phyloP scores from a whole-genome alignment of 2,797 vertebrate genomes.

The Eleutherodactylus coqui region DNA sequence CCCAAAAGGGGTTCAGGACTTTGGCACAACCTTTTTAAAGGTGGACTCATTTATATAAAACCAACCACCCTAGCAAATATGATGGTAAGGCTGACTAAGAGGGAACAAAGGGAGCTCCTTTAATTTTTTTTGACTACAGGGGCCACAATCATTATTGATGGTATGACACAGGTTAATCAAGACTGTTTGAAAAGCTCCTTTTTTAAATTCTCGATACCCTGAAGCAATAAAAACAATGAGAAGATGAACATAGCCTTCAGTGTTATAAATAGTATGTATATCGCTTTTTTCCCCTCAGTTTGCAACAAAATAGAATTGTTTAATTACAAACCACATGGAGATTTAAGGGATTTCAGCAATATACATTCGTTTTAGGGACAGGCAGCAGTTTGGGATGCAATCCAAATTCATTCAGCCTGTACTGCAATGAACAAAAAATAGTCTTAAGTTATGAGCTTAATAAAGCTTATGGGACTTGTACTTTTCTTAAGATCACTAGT shows the following conservation, averaged over 20 bases:
- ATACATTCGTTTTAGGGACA: conserved; percentile 29
- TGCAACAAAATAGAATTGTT: conserved; percentile 13
- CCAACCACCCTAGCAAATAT: too few relatives aligned
- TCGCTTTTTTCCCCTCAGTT: background rate
- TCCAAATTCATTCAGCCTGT: conserved; percentile 26
- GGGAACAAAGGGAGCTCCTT: too few relatives aligned
- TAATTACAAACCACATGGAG: conserved; percentile 14
- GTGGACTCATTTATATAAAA: too few relatives aligned
- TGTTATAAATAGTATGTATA: background rate
- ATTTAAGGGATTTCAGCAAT: conserved; percentile 11
- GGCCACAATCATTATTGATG: too few relatives aligned
- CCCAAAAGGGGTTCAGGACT: too few relatives aligned
- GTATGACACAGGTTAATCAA: too few relatives aligned
- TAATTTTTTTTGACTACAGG: too few relatives aligned
- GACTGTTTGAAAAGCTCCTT: too few relatives aligned
- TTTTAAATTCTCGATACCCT: too few relatives aligned
- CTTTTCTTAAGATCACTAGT: conserved; percentile 41
- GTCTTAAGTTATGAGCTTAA: conserved; percentile 34
- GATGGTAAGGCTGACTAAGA: too few relatives aligned
- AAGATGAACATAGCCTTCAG: background rate
- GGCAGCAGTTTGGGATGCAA: conserved; percentile 18
- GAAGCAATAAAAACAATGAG: background rate
- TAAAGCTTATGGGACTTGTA: conserved; percentile 42
- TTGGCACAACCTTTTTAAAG: too few relatives aligned
- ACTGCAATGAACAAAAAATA: conserved; percentile 22